Base-by-base conservation (phyloP, 2,113 vertebrate species). In the Hydrochoerus hydrochaeris region DNA sequence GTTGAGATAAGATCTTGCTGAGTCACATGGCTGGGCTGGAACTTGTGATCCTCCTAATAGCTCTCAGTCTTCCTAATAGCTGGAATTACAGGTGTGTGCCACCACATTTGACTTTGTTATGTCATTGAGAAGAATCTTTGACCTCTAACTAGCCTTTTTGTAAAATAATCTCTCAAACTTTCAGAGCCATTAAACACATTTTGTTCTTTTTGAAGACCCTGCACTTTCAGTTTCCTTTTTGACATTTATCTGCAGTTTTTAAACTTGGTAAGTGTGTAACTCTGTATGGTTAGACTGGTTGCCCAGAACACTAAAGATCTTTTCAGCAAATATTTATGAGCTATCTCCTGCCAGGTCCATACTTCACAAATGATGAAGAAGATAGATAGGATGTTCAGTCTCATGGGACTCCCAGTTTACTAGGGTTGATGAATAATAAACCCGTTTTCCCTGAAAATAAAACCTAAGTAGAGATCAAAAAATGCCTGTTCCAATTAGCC, bases 161-260 rank as follows among this genome's bases (percentile, higher is more conserved):
- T 93, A 85, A 84, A 58, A 67, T 35, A 69, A 35, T 87, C 46
- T 95, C 52, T 90, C 52, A 87, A 63, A 95, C 19, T 83, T 95
- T 93, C 57, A 85, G 44, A 85, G 44, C n/a, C 73, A 65, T 69
- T 30, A 77, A 54, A n/a, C 73, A 52, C 1, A 60, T 44, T 91
- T 80, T 87, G 32, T 91, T 94, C 46, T 85, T 91, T 77, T 49
- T 84, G 71, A 91, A 19, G 35, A 91, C 8, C 75, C 17, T 22
- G 22, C 67, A 19, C 32, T 78, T 96, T 96, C 19, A 71, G 24
- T 92, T 88, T 95, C 58, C 60, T 80, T 90, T 92, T 78, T 91
- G 63, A 81, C 26, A 58, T 93, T 90, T 93, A 85, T 80, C 65
- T 91, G 46, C 17, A 67, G 7, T 75, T 94, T 88, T 92, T 19